Evolutionary conservation across 2,113 vertebrate genomes (phyloP).

Genomic region (Melanerpes formicivorus): DNA sequence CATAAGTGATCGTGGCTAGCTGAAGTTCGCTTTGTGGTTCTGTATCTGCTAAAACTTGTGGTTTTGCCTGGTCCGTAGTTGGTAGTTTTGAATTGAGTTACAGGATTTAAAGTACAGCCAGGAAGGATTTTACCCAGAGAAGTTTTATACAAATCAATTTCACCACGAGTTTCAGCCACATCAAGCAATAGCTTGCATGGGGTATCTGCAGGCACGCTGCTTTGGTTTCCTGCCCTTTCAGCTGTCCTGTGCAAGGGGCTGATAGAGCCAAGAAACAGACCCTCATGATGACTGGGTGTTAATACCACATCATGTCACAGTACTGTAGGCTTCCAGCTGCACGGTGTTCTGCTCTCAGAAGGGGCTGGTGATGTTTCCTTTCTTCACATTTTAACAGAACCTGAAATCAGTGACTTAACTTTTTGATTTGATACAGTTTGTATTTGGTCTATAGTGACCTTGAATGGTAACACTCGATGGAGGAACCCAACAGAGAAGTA

Average conservation of each 20-base stretch:
- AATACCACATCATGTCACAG: accelerated
- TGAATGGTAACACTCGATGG: background rate
- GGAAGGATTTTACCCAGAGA: background rate
- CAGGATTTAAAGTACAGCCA: background rate
- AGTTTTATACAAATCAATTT: background rate
- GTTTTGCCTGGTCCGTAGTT: background rate
- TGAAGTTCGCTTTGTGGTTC: background rate
- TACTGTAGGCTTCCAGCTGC: background rate
- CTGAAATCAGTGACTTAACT: background rate
- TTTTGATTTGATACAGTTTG: background rate
- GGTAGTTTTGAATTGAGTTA: background rate
- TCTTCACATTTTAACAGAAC: background rate
- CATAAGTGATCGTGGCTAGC: background rate
- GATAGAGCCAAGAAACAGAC: background rate
- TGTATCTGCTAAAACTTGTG: background rate
- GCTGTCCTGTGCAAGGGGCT: background rate
- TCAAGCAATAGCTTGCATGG: background rate
- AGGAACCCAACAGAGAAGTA: background rate
- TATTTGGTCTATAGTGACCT: background rate
- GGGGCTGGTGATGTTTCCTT: accelerated
- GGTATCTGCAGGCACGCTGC: background rate
- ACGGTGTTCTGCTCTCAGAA: accelerated
- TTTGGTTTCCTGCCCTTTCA: background rate
- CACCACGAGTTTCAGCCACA: background rate
- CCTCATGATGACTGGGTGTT: accelerated